Evolutionary conservation across 2,113 vertebrate species (phyloP).

Genomic region (Carettochelys insculpta): DNA sequence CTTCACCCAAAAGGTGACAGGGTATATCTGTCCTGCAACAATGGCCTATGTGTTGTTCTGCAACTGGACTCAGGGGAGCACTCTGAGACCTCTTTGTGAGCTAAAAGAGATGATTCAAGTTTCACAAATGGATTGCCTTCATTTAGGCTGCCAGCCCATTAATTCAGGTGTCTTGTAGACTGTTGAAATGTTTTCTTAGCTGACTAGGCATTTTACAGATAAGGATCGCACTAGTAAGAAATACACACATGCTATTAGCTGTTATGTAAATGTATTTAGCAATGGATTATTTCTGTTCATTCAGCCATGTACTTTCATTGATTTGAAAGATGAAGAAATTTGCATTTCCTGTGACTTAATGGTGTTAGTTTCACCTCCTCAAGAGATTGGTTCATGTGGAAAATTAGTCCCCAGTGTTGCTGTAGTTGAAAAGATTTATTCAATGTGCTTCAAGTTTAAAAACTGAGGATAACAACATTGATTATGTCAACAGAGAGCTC

Average conservation of each 20-base stretch:
- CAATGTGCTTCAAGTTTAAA: background rate
- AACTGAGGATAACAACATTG: background rate
- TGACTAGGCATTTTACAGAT: background rate
- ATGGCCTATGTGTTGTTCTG: background rate
- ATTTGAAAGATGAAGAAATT: slow-evolving; percentile 6
- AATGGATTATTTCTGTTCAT: slow-evolving; percentile 13
- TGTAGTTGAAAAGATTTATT: background rate
- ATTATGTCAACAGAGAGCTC: background rate
- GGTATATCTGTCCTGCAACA: too few relatives aligned
- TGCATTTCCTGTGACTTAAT: background rate
- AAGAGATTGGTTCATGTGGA: background rate
- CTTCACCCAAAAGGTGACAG: too few relatives aligned
- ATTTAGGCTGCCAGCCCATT: background rate
- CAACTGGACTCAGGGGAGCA: background rate
- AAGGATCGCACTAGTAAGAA: background rate
- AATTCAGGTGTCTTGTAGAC: background rate
- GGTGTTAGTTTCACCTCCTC: background rate
- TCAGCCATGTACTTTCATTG: background rate
- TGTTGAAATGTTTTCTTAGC: background rate
- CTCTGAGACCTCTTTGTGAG: background rate
- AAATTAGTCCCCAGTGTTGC: background rate
- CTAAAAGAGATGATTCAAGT: background rate
- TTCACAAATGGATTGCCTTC: background rate
- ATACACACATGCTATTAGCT: background rate
- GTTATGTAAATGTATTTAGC: background rate